Evolutionary conservation across 64 coral and sea anemone species (phyloP).

Genomic region (Montipora cactus): DNA sequence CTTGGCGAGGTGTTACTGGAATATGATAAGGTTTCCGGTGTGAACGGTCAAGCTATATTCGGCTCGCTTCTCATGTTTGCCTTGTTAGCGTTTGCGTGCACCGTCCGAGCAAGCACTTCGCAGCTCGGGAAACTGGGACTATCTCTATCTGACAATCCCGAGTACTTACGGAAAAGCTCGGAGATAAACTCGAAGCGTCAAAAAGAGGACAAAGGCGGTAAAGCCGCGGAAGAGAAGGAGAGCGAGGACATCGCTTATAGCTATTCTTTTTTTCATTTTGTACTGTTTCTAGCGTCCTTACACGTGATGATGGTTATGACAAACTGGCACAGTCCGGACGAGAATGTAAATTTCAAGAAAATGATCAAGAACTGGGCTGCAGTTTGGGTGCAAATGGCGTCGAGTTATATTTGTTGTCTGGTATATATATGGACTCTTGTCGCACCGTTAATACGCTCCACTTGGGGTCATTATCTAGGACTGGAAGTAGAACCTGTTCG

Average conservation of each 20-base stretch:
- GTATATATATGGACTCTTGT: slow-evolving; percentile 97
- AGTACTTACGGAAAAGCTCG: slow-evolving; percentile 56
- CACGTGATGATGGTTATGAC: slow-evolving; percentile 96
- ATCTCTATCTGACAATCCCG: slow-evolving; percentile 73
- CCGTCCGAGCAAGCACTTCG: slow-evolving; percentile 93
- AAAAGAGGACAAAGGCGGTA: slow-evolving; percentile 13
- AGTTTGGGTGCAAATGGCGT: slow-evolving; percentile 96
- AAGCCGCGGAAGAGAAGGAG: slow-evolving; percentile 46
- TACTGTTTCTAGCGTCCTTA: slow-evolving; percentile 84
- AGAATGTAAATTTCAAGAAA: slow-evolving; percentile 92
- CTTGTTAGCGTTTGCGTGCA: slow-evolving; percentile 91
- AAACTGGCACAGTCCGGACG: slow-evolving; percentile 96
- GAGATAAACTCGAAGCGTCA: slow-evolving; percentile 31
- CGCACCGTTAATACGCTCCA: slow-evolving; percentile 84
- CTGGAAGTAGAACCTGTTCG: slow-evolving; percentile 44
- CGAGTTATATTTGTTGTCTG: slow-evolving; percentile 94
- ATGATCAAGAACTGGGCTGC: slow-evolving; percentile 97
- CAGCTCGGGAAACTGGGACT: slow-evolving; percentile 91
- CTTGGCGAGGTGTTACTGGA: slow-evolving; percentile 90
- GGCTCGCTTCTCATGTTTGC: slow-evolving; percentile 94
- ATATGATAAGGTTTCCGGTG: slow-evolving; percentile 94
- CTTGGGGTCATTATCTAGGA: slow-evolving; percentile 92
- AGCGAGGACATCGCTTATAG: slow-evolving; percentile 82
- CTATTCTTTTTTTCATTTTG: slow-evolving; percentile 93
- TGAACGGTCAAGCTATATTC: slow-evolving; percentile 98